Evolutionary conservation across 35 echinoderm and acorn worm genomes (phyloP).

Genomic region (Diadema setosum): DNA sequence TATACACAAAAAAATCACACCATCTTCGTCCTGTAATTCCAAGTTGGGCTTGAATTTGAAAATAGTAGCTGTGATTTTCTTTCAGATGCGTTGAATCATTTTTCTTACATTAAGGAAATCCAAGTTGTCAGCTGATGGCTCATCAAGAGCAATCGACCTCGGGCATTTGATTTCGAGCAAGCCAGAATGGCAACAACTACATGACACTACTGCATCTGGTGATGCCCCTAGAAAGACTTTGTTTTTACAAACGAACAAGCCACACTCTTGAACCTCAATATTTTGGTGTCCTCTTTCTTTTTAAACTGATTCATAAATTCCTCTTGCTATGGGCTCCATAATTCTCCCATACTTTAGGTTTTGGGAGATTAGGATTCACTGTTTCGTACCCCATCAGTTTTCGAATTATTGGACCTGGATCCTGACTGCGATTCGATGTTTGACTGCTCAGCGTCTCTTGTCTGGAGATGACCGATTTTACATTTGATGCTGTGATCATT

Average conservation of each 20-base stretch:
- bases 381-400: not conserved
- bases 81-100: not conserved
- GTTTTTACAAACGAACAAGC: slow-evolving; percentile 25
- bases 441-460: not conserved
- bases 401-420: not conserved
- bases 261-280: slow-evolving; percentile 28
- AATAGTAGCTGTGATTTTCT: slow-evolving; percentile 25
- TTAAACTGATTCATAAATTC: not conserved
- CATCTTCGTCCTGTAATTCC: too few relatives aligned
- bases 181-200: slow-evolving; percentile 42
- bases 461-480: not conserved
- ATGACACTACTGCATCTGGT: slow-evolving; percentile 45
- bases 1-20: too few relatives aligned
- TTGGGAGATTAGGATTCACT: not conserved
- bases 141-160: not conserved
- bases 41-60: too few relatives aligned
- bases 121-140: slow-evolving; percentile 24
- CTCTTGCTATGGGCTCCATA: not conserved
- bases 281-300: not conserved
- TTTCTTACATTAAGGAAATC: not conserved
- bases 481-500: not conserved
- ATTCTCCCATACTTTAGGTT: not conserved
- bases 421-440: not conserved
- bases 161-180: slow-evolving; percentile 58
- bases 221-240: slow-evolving; percentile 36